phyloP scores from a whole-genome alignment of 2,888 invertebrate genomes.

The Polydrusus pterygomalis region DNA sequence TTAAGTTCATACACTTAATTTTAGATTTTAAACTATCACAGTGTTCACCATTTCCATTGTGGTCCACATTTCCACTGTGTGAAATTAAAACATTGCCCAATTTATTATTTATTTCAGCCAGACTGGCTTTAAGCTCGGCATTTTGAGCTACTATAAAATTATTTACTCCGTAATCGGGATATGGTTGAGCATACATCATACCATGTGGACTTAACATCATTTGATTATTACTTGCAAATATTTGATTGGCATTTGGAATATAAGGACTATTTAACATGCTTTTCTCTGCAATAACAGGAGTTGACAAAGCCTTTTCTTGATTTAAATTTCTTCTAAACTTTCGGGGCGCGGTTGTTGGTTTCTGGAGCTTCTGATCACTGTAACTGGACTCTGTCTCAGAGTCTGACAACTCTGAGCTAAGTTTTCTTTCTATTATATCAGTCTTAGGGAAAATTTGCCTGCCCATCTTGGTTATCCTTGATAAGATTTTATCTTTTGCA shows the following conservation, averaged over 20 bases:
- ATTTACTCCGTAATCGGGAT: slow-evolving; percentile 71
- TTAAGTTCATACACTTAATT: slow-evolving; percentile 68
- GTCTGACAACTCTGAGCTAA: slow-evolving; percentile 60
- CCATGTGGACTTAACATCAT: slow-evolving; percentile 36
- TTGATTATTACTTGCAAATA: slow-evolving; percentile 42
- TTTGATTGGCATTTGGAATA: slow-evolving; percentile 38
- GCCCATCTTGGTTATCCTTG: slow-evolving; percentile 77
- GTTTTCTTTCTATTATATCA: slow-evolving; percentile 40
- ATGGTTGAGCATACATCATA: slow-evolving; percentile 52
- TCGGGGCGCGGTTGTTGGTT: slow-evolving; percentile 52
- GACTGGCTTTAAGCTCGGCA: slow-evolving; percentile 79
- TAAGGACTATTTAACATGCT: slow-evolving; percentile 6
- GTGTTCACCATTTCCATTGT: slow-evolving; percentile 57
- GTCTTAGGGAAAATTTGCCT: slow-evolving; percentile 72
- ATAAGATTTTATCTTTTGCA: slow-evolving; percentile 73
- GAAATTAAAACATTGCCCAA: slow-evolving; percentile 75
- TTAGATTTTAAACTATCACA: slow-evolving; percentile 63
- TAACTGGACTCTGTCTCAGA: slow-evolving; percentile 58
- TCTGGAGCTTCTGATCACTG: slow-evolving; percentile 41
- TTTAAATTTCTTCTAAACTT: slow-evolving; percentile 49
- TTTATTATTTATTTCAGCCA: slow-evolving; percentile 79
- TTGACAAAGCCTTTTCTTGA: slow-evolving; percentile 30
- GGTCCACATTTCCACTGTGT: slow-evolving; percentile 59
- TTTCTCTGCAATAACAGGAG: slow-evolving; percentile 21
- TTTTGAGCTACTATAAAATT: slow-evolving; percentile 76